Evolutionary conservation across 2,113 vertebrate genomes (phyloP).

Genomic region (Nesoenas mayeri): DNA sequence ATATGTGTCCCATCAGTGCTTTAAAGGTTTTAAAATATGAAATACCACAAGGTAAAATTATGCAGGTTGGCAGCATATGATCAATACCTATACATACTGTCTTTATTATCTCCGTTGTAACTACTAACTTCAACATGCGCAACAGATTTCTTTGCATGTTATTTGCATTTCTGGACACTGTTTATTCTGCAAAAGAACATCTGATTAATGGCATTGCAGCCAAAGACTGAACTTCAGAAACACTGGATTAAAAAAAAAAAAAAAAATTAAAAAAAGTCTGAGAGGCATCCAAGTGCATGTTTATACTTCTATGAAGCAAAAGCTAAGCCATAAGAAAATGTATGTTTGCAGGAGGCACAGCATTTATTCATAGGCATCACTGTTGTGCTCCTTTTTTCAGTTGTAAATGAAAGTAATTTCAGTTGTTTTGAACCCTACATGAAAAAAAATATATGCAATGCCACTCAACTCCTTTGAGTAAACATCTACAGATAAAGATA

Average conservation of each 20-base stretch:
- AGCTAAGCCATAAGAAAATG: background rate
- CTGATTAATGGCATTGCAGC: background rate
- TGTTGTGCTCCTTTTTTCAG: background rate
- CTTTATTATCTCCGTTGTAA: background rate
- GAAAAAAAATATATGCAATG: background rate
- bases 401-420: background rate
- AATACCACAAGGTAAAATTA: background rate
- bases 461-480: background rate
- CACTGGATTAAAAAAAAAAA: background rate
- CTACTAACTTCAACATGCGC: background rate
- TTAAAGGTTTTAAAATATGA: background rate
- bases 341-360: background rate
- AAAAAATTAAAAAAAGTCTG: background rate
- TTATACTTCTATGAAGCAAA: background rate
- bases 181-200: background rate
- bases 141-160: background rate
- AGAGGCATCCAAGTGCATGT: background rate
- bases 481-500: background rate
- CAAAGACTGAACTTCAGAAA: background rate
- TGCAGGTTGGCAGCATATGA: background rate
- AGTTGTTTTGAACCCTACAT: background rate
- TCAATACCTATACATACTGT: background rate
- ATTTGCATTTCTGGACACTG: background rate
- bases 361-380: background rate
- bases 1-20: rapidly evolving